These are phyloP conservation scores for Peromyscus attwateri DNA, from an alignment of 2,797 vertebrate species.

Conservation along the genomic window DNA sequence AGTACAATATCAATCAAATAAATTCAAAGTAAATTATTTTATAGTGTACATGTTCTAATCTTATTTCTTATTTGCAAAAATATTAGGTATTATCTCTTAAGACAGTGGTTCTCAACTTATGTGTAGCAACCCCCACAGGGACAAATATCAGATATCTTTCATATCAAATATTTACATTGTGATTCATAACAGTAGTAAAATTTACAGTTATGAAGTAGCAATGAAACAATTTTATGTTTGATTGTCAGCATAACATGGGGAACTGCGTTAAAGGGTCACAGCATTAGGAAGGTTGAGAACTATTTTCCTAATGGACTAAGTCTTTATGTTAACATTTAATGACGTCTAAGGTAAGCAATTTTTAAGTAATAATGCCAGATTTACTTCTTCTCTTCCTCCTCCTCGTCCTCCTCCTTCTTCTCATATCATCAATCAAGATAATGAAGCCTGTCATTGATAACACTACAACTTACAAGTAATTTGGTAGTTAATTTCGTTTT, in stretches of 20 bases:
- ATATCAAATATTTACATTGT: not conserved
- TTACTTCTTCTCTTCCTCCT: constrained; percentile 41
- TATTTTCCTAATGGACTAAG: not conserved
- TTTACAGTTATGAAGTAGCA: not conserved
- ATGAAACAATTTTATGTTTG: not conserved
- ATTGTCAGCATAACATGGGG: not conserved
- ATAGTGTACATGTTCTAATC: not conserved
- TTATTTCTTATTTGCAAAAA: constrained; percentile 57
- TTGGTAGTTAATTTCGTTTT: constrained; percentile 64
- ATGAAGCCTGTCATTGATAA: constrained; percentile 50
- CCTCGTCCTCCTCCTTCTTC: constrained; percentile 9
- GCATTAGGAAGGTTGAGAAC: not conserved
- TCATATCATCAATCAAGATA: constrained; percentile 68
- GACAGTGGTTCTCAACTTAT: not conserved
- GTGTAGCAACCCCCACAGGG: not conserved
- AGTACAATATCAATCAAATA: constrained; percentile 23
- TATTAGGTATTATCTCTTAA: constrained; percentile 23
- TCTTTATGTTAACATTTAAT: constrained; percentile 70
- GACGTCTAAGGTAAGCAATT: constrained; percentile 63
- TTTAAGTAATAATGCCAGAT: constrained; percentile 75
- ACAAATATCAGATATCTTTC: not conserved
- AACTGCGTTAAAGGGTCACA: not conserved
- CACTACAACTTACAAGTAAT: constrained; percentile 16
- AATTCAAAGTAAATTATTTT: constrained; percentile 46
- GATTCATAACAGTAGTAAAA: not conserved